phyloP scores from a whole-genome alignment of 37 sponge, comb jelly and placozoan species.

The Amphimedon queenslandica region DNA sequence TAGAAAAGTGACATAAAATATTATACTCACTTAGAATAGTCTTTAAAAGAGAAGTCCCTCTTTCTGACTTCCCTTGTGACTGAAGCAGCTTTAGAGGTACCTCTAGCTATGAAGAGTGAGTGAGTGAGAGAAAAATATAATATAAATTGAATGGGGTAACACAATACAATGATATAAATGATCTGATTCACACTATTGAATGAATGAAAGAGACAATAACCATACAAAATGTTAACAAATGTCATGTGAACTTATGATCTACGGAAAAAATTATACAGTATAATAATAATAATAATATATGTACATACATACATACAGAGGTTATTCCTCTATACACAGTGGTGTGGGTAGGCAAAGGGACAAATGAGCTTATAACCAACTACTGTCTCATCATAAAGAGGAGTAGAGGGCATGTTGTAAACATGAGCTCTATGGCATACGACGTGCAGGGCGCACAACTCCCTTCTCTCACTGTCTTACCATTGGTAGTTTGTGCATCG shows the following conservation, averaged over 20 bases:
- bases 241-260: no score
- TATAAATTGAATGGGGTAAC: background rate
- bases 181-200: no score
- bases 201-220: no score
- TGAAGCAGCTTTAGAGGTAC: conserved; percentile 6
- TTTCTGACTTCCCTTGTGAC: conserved; percentile 49
- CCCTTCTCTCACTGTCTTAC: background rate
- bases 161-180: background rate
- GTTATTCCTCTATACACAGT: no score
- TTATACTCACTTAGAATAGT: conserved; percentile 43
- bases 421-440: background rate
- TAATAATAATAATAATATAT: no score
- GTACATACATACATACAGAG: no score
- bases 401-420: no score
- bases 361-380: no score
- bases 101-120: background rate
- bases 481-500: conserved; percentile 4
- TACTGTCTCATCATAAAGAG: no score
- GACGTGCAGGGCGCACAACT: background rate
- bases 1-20: background rate
- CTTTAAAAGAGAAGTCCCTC: conserved; percentile 35
- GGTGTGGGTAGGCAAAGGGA: no score
- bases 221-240: no score
- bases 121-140: background rate
- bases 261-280: no score